These are phyloP conservation scores for Oophaga sylvatica DNA, from an alignment of 2,797 vertebrate genomes.

Conservation along the genomic window DNA sequence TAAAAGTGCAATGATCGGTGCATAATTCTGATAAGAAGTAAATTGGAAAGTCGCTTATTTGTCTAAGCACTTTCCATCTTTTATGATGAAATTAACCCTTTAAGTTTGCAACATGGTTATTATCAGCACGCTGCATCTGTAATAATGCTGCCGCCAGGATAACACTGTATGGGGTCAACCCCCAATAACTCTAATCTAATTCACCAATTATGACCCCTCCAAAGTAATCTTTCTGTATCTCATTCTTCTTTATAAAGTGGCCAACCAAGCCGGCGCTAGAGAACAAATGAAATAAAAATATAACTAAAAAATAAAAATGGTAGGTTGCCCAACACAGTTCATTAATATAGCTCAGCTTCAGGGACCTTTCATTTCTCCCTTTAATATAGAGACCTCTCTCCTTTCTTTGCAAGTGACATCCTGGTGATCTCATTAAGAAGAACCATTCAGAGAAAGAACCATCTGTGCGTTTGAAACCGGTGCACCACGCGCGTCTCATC, in stretches of 20 bases:
- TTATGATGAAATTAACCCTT: too few relatives aligned
- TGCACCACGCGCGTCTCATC: slow-evolving; percentile 61
- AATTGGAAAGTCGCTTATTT: too few relatives aligned
- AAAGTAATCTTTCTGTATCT: background rate
- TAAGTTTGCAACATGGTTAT: too few relatives aligned
- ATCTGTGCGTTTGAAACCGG: slow-evolving; percentile 65
- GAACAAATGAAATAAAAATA: background rate
- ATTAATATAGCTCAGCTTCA: background rate
- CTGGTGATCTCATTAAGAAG: slow-evolving; percentile 67
- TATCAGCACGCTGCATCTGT: too few relatives aligned
- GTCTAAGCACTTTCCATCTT: too few relatives aligned
- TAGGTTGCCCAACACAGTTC: background rate
- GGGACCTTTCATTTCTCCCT: background rate
- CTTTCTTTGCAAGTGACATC: slow-evolving; percentile 60
- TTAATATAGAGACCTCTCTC: slow-evolving; percentile 15
- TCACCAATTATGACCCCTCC: background rate
- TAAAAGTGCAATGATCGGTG: too few relatives aligned
- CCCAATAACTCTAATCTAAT: too few relatives aligned
- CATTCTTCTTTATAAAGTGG: background rate
- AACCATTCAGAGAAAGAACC: slow-evolving; percentile 67
- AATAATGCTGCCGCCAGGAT: too few relatives aligned
- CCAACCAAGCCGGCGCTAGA: background rate
- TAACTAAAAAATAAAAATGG: background rate
- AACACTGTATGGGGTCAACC: too few relatives aligned
- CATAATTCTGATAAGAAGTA: too few relatives aligned